phyloP scores from a whole-genome alignment of 2,113 vertebrate species.

The Canis aureus region DNA sequence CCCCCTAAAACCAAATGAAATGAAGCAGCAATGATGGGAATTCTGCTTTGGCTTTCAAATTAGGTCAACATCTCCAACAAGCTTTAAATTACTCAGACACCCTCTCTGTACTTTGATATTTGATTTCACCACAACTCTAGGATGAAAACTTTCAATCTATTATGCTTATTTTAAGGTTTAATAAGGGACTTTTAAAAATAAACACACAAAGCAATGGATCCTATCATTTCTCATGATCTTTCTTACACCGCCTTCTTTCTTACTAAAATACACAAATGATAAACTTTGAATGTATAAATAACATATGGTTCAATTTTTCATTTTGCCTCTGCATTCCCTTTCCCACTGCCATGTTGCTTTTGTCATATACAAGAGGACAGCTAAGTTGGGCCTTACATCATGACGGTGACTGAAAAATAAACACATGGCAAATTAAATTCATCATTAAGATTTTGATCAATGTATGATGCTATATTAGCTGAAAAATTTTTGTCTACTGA shows the following conservation, averaged over 20 bases:
- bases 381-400: not conserved
- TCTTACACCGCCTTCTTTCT: not conserved
- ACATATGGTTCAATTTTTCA: not conserved
- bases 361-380: not conserved
- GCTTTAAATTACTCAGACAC: not conserved
- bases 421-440: not conserved
- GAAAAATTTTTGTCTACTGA: not conserved
- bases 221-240: not conserved
- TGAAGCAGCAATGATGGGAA: not conserved
- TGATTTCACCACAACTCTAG: not conserved
- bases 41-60: not conserved
- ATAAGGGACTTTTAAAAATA: not conserved
- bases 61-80: not conserved
- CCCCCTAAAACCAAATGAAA: not conserved
- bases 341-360: not conserved
- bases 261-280: not conserved
- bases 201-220: not conserved
- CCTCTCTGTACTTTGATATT: not conserved
- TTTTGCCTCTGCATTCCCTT: not conserved
- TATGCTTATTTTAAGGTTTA: not conserved
- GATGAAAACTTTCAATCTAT: not conserved
- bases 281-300: not conserved
- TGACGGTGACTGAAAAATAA: not conserved
- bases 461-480: not conserved
- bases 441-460: slow-evolving; percentile 28